phyloP scores from a whole-genome alignment of 2,797 vertebrate species.

The Pangasius krempfi region DNA sequence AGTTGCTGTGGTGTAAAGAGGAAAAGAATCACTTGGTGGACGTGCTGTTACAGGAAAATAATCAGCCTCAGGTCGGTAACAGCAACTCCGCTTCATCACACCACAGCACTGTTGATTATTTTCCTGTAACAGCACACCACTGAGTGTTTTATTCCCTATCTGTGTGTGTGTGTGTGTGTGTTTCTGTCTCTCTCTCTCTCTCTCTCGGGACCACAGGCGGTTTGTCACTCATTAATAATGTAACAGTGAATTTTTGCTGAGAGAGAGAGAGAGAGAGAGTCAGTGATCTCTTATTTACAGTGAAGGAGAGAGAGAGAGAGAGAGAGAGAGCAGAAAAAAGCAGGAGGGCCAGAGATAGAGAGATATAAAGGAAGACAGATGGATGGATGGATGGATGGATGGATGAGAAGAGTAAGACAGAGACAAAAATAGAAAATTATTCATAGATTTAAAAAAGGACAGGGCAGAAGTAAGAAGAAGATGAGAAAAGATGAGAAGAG shows the following conservation, averaged over 20 bases:
- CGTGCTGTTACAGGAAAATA: too few species aligned
- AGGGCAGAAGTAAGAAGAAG: too few species aligned
- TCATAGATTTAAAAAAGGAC: background rate
- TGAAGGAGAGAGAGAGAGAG: slow-evolving; percentile 6
- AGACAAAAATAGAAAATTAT: background rate
- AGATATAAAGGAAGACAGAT: background rate
- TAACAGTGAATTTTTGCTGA: background rate
- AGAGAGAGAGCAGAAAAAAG: background rate
- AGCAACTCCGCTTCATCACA: background rate
- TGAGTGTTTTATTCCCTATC: background rate
- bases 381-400: too few species aligned
- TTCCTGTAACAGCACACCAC: background rate
- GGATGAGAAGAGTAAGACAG: background rate
- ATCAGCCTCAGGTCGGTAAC: too few species aligned
- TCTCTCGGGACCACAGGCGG: background rate
- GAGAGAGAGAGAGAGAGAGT: background rate
- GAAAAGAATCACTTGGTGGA: too few species aligned
- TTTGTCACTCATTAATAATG: slow-evolving; percentile 19
- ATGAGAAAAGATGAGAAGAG: background rate
- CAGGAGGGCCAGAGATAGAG: background rate
- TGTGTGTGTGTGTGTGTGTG: background rate
- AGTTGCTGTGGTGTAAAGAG: too few species aligned
- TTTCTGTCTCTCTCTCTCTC: background rate
- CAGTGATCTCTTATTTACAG: slow-evolving; percentile 29
- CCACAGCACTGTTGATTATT: background rate